Evolutionary conservation across 2,888 invertebrate species (phyloP), one percentile per base, ranked within the genome.

Genomic region (Aphodius granarius): DNA sequence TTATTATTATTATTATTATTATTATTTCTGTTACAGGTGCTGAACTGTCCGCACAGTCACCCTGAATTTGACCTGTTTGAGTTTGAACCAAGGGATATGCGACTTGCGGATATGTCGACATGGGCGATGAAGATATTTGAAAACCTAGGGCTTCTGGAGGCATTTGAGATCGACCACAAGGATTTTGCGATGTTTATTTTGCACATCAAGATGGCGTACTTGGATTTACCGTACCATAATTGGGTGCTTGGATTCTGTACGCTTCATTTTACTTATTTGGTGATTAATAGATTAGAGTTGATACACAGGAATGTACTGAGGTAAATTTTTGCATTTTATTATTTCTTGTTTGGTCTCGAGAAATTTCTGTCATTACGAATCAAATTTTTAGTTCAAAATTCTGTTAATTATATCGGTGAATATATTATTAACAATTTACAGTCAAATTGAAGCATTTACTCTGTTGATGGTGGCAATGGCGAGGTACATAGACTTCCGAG

Each of bases 141-240:
- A 20, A 68, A 20, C 22, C 22, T 68, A 5, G 22, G 22, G n/a
- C n/a, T 68, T 0, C 68, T 68, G 2, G n/a, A 4, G 15, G 21
- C 21, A 5, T 68, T 68, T 68, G 21, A 20, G n/a, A 68, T 68
- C 20, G 68, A 68, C 22, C 68, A 21, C 6, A 68, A 68, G 9
- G 22, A 68, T n/a, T 68, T 68, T n/a, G 68, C 68, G n/a, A 68
- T 21, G 20, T 68, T 68, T 68, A 20, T 68, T 19, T 68, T 68
- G 22, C 68, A 68, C n/a, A 22, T 68, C 6, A 68, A 68, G 13
- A 21, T 68, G n/a, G 68, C 19, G 5, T 68, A 21, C 22, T 4
- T 21, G 5, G 68, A 68, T 68, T 21, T 68, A 20, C 19, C 68
- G 21, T 68, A 19, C 22, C 68, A 68, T 20, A 68, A 68, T 20